Conservation (phyloP, 2,888 invertebrate species). For the Agonopterix subpropinquella region DNA sequence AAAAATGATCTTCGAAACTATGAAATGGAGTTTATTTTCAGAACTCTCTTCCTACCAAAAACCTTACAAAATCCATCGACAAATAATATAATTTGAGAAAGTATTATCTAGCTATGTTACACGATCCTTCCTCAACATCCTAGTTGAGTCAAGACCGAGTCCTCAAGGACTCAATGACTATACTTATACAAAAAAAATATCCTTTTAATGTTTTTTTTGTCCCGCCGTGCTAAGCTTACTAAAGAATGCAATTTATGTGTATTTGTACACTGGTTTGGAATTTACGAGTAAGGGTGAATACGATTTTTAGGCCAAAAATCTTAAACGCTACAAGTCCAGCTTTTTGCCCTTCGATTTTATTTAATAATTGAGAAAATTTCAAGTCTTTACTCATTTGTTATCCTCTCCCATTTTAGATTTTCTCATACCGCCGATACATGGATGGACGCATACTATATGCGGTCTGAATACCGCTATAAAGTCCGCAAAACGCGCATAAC, state of each 20-base stretch:
- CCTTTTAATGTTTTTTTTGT: constrained; percentile 11
- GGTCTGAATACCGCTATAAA: no score
- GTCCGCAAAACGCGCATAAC: no score
- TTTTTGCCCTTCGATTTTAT: no score
- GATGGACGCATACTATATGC: no score
- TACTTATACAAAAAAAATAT: constrained; percentile 25
- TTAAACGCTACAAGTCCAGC: no score
- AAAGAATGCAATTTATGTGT: background rate
- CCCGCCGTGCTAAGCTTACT: constrained; percentile 48
- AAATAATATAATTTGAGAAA: constrained; percentile 12
- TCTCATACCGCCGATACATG: no score
- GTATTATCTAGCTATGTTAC: constrained; percentile 44
- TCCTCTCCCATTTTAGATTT: no score
- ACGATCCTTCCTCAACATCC: constrained; percentile 11
- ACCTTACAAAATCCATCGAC: constrained; percentile 12
- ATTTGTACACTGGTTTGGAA: constrained; percentile 5
- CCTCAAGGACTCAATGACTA: constrained; percentile 11
- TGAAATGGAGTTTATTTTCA: background rate
- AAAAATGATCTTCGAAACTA: no score
- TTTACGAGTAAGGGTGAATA: no score
- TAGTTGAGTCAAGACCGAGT: background rate
- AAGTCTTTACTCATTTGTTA: no score
- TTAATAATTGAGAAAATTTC: no score
- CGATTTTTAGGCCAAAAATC: no score
- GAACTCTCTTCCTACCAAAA: background rate